Conservation (phyloP, 2,888 invertebrate genomes). For the Lissocephala sabroskyi region DNA sequence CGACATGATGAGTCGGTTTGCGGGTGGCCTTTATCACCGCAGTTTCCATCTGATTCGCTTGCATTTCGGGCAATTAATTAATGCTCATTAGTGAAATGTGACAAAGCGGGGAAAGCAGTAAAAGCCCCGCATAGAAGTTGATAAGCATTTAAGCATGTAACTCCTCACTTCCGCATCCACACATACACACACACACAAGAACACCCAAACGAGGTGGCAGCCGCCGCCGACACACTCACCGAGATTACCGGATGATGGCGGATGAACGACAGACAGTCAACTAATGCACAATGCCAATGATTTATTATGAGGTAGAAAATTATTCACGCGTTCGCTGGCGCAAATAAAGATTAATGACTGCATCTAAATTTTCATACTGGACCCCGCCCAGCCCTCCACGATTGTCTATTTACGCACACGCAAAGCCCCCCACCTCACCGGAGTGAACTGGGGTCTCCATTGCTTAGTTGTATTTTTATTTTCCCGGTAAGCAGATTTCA, state of each 20-base stretch:
- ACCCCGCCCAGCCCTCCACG: constrained; percentile 29
- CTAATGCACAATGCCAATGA: constrained; percentile 63
- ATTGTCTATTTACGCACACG: constrained; percentile 53
- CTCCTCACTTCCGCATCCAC: constrained; percentile 45
- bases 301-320: constrained; percentile 67
- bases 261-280: constrained; percentile 34
- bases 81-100: constrained; percentile 47
- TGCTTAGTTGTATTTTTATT: neutral
- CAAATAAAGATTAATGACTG: constrained; percentile 67
- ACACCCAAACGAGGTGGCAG: constrained; percentile 2
- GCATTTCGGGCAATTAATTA: constrained; percentile 53
- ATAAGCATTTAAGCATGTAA: constrained; percentile 63
- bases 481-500: neutral
- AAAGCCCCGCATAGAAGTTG: constrained; percentile 50
- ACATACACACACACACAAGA: constrained; percentile 1
- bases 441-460: too few relatives aligned
- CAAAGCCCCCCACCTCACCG: constrained; percentile 2
- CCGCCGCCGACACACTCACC: too few relatives aligned
- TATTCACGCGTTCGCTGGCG: constrained; percentile 57
- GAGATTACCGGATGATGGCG: neutral
- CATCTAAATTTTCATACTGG: constrained; percentile 50
- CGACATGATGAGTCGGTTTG: too few relatives aligned
- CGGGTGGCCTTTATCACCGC: too few relatives aligned
- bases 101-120: constrained; percentile 1
- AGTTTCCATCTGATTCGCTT: too few relatives aligned